These are phyloP conservation scores for Leptopilina clavipes DNA, from an alignment of 1,140 invertebrate species.

Conservation along the genomic window DNA sequence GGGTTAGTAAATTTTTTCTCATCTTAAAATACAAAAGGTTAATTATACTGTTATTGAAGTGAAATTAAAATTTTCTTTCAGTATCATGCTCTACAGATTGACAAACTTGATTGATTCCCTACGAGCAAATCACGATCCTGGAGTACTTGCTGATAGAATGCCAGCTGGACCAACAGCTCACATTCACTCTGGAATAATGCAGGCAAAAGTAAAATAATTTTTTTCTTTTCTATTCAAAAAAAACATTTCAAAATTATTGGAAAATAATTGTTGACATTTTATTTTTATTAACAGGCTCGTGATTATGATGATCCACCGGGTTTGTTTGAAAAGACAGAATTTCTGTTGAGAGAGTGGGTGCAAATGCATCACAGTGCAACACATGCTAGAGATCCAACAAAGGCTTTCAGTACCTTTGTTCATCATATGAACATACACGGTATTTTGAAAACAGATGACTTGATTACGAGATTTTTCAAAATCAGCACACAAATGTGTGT, in stretches of 20 bases:
- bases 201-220: constrained; percentile 79
- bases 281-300: constrained; percentile 78
- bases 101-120: constrained; percentile 85
- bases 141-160: constrained; percentile 81
- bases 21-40: too few relatives aligned
- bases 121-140: constrained; percentile 82
- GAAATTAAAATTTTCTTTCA: constrained; percentile 44
- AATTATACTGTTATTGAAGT: too few relatives aligned
- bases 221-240: constrained; percentile 27
- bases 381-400: constrained; percentile 89
- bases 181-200: constrained; percentile 93
- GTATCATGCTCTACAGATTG: constrained; percentile 75
- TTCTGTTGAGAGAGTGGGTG: constrained; percentile 95
- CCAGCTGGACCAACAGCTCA: constrained; percentile 88
- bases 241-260: constrained; percentile 32
- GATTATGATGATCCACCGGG: constrained; percentile 96
- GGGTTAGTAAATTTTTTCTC: constrained; percentile 80
- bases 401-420: constrained; percentile 96
- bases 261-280: constrained; percentile 19
- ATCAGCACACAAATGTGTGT: constrained; percentile 98
- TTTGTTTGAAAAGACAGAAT: constrained; percentile 96
- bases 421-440: constrained; percentile 98
- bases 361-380: constrained; percentile 88
- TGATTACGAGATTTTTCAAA: constrained; percentile 97
- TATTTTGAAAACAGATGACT: constrained; percentile 97